Base-by-base conservation (phyloP, 2,113 vertebrate species). In the Poeciliopsis prolifica region DNA sequence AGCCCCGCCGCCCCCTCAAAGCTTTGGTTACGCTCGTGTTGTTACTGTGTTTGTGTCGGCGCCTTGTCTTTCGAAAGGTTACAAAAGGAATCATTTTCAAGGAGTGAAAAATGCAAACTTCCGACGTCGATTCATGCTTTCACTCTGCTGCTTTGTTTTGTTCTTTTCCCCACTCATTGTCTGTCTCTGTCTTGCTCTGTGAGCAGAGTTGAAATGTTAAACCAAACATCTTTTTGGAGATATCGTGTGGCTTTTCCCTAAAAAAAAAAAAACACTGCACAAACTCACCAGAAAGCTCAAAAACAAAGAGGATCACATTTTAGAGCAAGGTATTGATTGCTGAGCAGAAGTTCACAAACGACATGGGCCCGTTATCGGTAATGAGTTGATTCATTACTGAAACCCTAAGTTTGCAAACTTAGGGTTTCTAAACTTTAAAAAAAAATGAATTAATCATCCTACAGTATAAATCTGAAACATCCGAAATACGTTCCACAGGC, bases 281-380 rank as follows among this genome's bases (percentile, higher is more conserved):
- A 78, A 74, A 66, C 74, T 77, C 81, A 85, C 80, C 54, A 40
- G n/a, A 65, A 78, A 70, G 68, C 81, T 87, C 72, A 51, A 26
- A 61, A 4, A 0, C 35, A 40, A 58, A 75, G 74, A 82, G 70
- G n/a, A 70, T 68, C 63, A n/a, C 68, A 70, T 87, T 65, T 75
- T 69, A 63, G 82, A 89, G 84, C 83, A 87, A 87, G 91, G 87
- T 81, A 73, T 75, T 67, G 70, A 11, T 13, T 19, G 42, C 73
- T 54, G 77, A 86, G 63, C 65, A 75, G 77, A 70, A 24, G 24
- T 58, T 58, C 51, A 58, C 22, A 58, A 58, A 58, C 24, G 8
- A 24, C 51, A 58, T n/a, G 51, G 22, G 51, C 7, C 51, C 5
- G 8, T 58, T 58, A 58, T 24, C 5, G 7, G 51, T 24, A 58